A percentile compares a stretch with the other conserved stretches of the same genome.
phyloP scores from a whole-genome alignment of 2,113 vertebrate species.

The Cynoglossus semilaevis region DNA sequence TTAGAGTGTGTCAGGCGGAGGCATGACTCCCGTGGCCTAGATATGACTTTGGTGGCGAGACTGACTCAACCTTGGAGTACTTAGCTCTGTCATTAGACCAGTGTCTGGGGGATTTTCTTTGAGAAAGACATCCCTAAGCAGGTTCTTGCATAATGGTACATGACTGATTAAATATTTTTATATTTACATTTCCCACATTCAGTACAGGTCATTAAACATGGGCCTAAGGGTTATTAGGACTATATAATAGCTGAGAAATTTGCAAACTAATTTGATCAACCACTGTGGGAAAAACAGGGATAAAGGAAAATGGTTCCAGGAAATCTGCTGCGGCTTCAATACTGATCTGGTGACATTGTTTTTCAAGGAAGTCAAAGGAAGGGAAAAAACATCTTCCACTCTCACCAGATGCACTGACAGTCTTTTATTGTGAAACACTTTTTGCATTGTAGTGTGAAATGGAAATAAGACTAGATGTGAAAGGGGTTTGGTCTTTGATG shows the following conservation, averaged over 20 bases:
- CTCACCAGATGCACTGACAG: no score
- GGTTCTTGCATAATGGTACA: slow-evolving; percentile 5
- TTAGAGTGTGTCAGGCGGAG: slow-evolving; percentile 55
- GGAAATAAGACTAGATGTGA: no score
- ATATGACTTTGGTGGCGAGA: slow-evolving; percentile 27
- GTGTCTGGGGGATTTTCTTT: slow-evolving; percentile 6
- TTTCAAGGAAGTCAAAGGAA: slow-evolving; percentile 12
- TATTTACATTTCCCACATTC: slow-evolving; percentile 13
- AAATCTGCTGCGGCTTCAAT: slow-evolving; percentile 18
- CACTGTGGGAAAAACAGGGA: neutral
- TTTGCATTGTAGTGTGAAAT: no score
- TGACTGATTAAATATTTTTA: slow-evolving; percentile 9
- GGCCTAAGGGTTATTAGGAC: neutral
- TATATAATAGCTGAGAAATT: slow-evolving; percentile 6
- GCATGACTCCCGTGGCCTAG: slow-evolving; percentile 31
- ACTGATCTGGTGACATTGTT: neutral
- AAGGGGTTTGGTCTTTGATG: no score
- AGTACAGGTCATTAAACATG: slow-evolving; percentile 7
- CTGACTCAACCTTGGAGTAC: slow-evolving; percentile 36
- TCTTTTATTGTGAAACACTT: no score
- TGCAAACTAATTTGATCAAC: neutral
- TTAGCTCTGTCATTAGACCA: slow-evolving; percentile 4
- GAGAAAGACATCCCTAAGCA: neutral
- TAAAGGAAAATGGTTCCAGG: neutral
- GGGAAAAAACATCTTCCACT: neutral